phyloP scores from a whole-genome alignment of 2,113 vertebrate species.

The Cochlearius cochlearius region DNA sequence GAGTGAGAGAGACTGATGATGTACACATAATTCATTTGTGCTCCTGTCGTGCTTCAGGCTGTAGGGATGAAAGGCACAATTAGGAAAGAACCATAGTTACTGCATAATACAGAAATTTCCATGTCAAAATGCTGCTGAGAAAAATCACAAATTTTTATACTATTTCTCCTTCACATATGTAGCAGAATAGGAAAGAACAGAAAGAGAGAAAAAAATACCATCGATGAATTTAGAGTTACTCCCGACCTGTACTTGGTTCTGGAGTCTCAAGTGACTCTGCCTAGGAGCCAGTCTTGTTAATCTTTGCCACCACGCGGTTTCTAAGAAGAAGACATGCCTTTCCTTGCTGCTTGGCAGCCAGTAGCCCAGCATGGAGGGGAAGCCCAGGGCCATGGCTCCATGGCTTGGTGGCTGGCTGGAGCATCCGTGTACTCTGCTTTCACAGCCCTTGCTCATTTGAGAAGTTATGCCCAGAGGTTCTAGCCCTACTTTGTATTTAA shows the following conservation, averaged over 20 bases:
- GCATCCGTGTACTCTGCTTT: neutral
- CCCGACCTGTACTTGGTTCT: neutral
- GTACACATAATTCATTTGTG: conserved; percentile 18
- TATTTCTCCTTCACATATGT: neutral
- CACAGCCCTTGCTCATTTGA: neutral
- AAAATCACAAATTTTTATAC: neutral
- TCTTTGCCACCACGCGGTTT: neutral
- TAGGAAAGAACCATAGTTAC: conserved; percentile 12
- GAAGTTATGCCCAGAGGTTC: neutral
- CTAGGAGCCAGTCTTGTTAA: neutral
- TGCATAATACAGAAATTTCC: conserved; percentile 19
- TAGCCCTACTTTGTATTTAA: neutral
- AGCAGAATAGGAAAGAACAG: neutral
- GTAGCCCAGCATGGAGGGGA: accelerated
- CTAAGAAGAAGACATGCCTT: neutral
- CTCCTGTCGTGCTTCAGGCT: conserved; percentile 10
- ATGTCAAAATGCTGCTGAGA: conserved; percentile 23
- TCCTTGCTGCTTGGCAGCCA: neutral
- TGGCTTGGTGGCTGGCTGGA: neutral
- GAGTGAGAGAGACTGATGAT: neutral
- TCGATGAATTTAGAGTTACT: neutral
- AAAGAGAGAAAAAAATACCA: neutral
- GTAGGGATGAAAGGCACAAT: conserved; percentile 12
- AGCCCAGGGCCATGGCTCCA: neutral
- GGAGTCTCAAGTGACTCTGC: neutral